phyloP scores from a whole-genome alignment of 1,140 invertebrate species.

The Trichonephila clavipes region DNA sequence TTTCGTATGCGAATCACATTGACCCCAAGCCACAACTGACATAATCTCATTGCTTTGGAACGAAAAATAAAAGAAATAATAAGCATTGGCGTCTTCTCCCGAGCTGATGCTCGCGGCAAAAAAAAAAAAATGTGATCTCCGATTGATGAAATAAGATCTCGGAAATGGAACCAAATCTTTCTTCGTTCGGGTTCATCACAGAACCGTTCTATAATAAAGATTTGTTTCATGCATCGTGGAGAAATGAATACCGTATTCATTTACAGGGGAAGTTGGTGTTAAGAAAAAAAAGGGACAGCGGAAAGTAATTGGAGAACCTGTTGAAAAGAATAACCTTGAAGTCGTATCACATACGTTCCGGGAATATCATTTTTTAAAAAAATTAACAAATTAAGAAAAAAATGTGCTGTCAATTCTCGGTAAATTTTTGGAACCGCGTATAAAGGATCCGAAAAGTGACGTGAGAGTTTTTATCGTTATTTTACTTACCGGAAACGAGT shows the following conservation, averaged over 20 bases:
- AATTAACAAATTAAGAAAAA: not conserved
- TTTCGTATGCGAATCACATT: not conserved
- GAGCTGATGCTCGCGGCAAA: not conserved
- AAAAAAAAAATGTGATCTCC: not conserved
- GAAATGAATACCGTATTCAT: not conserved
- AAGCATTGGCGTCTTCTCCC: no score
- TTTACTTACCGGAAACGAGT: no score
- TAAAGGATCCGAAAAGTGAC: not conserved
- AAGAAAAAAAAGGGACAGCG: not conserved
- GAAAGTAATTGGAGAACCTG: constrained; percentile 1
- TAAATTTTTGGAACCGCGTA: not conserved
- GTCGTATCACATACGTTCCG: not conserved
- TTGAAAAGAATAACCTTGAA: not conserved
- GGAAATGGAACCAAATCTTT: not conserved
- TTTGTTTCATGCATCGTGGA: not conserved
- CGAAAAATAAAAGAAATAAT: no score
- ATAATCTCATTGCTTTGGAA: not conserved
- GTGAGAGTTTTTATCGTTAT: no score
- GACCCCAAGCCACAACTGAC: not conserved
- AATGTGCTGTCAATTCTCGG: not conserved
- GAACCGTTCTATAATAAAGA: not conserved
- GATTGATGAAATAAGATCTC: not conserved
- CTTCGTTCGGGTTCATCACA: not conserved
- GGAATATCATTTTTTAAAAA: not conserved
- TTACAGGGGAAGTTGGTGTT: not conserved